Base-by-base conservation (phyloP, 2,888 invertebrate genomes). In the Drepana falcataria region DNA sequence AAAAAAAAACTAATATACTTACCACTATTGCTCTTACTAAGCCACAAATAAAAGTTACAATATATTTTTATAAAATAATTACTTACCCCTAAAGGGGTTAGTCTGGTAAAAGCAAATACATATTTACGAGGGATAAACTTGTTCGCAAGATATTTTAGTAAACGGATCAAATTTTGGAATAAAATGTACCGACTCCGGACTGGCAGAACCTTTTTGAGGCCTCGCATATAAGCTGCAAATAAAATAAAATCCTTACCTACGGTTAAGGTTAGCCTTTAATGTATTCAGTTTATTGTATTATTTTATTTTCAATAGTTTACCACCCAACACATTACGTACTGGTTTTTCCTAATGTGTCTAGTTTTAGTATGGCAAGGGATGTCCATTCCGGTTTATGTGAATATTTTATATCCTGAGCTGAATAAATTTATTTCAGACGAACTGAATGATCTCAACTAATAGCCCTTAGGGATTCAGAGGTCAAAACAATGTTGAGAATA, bases 41-140 rank as follows among this genome's bases (percentile, higher is more conserved):
- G n/a, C n/a, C n/a, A n/a, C n/a, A n/a, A n/a, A n/a, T n/a, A n/a
- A n/a, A n/a, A n/a, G n/a, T n/a, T n/a, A n/a, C n/a, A n/a, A n/a
- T n/a, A n/a, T n/a, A n/a, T n/a, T n/a, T n/a, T n/a, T n/a, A n/a
- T n/a, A n/a, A n/a, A n/a, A n/a, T 37, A 37, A 2, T 44, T 44
- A 44, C 44, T 44, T 44, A 4, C 44, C 9, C 44, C 9, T 9
- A 9, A 9, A 44, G 55, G 54, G 58, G 57, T 61, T 61, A 57
- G 54, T 58, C 55, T 62, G 51, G 55, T 64, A 60, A 51, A 49
- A 51, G 21, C 21, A 51, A 51, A 59, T 58, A 60, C 59, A 69
- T 61, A 67, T 67, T 68, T 61, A 67, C 61, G 63, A 67, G 59
- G 69, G 68, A 68, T 68, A 64, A 62, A 66, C 68, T 68, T 61